phyloP scores from a whole-genome alignment of 2,797 vertebrate species.

The Diceros bicornis region DNA sequence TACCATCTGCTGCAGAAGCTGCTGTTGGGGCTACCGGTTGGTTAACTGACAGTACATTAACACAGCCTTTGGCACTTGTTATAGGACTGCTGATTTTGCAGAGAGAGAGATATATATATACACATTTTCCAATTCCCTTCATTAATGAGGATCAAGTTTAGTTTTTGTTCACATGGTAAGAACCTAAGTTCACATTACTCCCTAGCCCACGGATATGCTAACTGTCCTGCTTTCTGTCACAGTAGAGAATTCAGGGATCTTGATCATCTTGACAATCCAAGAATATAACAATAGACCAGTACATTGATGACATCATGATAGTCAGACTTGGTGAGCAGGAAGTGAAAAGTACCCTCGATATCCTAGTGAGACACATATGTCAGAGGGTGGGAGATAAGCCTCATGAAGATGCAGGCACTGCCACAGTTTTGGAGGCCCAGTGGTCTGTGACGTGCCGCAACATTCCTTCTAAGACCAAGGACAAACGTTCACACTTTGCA shows the following conservation, averaged over 20 bases:
- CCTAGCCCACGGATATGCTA: neutral
- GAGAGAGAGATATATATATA: neutral
- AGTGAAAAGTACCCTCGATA: neutral
- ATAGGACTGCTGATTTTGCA: neutral
- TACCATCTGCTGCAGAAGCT: conserved; percentile 54
- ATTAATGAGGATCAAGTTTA: neutral
- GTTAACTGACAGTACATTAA: conserved; percentile 51
- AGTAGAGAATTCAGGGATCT: neutral
- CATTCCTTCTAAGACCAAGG: neutral
- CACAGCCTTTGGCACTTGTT: conserved; percentile 16
- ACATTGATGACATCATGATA: neutral
- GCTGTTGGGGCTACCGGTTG: conserved; percentile 32
- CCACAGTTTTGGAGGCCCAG: neutral
- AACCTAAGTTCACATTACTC: neutral
- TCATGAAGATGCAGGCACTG: neutral
- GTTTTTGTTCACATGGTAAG: conserved; percentile 28
- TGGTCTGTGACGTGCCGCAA: neutral
- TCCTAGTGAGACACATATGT: neutral
- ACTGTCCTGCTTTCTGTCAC: neutral
- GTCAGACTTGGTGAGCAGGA: neutral
- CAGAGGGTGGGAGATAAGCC: neutral
- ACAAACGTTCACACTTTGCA: neutral
- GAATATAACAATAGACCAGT: neutral
- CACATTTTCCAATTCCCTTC: neutral
- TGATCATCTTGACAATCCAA: neutral